A percentile compares a stretch with the other conserved stretches of the same genome.
phyloP scores from a whole-genome alignment of 2,797 vertebrate genomes.

The Mormyrus proboscirostris region DNA sequence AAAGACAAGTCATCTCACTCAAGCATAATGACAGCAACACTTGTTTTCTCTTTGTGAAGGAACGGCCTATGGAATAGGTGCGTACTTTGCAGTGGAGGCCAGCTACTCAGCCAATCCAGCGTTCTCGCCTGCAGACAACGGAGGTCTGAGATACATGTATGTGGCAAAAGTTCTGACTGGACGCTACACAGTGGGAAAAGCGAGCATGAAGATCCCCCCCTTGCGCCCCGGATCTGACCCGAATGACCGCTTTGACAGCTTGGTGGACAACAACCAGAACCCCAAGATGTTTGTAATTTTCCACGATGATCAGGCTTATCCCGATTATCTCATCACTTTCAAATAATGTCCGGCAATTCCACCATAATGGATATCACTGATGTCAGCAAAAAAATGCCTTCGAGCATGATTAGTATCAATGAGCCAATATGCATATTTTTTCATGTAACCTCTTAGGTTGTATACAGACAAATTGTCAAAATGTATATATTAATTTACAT shows the following conservation, averaged over 20 bases:
- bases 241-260: conserved; percentile 50
- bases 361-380: background rate
- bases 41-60: conserved; percentile 33
- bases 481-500: background rate
- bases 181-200: conserved; percentile 30
- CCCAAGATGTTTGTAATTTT: conserved; percentile 56
- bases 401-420: background rate
- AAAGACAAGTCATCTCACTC: background rate
- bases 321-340: conserved; percentile 57
- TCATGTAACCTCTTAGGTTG: background rate
- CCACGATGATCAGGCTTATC: conserved; percentile 60
- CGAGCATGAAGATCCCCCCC: conserved; percentile 30
- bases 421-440: background rate
- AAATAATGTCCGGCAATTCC: conserved; percentile 16
- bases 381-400: background rate
- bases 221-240: conserved; percentile 34
- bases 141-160: conserved; percentile 42
- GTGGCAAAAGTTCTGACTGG: conserved; percentile 52
- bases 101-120: conserved; percentile 23
- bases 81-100: conserved; percentile 55
- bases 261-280: conserved; percentile 43
- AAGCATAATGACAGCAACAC: background rate
- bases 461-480: background rate
- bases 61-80: conserved; percentile 35
- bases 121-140: conserved; percentile 28